A percentile compares a stretch with the other conserved stretches of the same genome.
Evolutionary conservation across 1,140 invertebrate species (phyloP).

Genomic region (Euura saliciscinereae): DNA sequence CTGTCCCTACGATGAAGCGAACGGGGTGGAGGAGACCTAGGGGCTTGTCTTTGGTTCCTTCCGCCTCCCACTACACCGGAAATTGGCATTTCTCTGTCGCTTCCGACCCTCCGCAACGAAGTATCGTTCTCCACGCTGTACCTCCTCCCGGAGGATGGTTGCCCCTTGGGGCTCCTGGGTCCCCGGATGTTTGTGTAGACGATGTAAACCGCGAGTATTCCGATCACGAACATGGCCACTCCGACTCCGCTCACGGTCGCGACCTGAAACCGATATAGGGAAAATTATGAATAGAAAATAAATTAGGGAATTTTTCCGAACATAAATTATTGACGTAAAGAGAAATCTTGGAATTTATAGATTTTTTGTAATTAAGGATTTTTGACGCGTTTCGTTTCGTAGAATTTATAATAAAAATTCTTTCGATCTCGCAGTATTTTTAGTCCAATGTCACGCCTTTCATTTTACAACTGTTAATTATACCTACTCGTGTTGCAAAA

Average conservation of each 20-base stretch:
- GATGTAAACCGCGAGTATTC: constrained; percentile 51
- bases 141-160: constrained; percentile 23
- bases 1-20: constrained; percentile 36
- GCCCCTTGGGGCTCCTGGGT: constrained; percentile 33
- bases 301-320: no score
- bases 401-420: no score
- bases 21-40: not conserved
- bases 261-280: no score
- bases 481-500: no score
- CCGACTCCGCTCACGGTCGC: constrained; percentile 51
- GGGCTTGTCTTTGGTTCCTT: constrained; percentile 13
- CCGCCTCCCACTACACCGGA: constrained; percentile 16
- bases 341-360: no score
- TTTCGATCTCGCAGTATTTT: no score
- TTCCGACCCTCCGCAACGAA: constrained; percentile 46
- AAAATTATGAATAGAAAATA: no score
- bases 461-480: no score
- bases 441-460: no score
- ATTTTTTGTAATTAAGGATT: no score
- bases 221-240: constrained; percentile 51
- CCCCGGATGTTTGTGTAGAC: constrained; percentile 50
- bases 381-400: no score
- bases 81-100: constrained; percentile 40
- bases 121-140: constrained; percentile 32
- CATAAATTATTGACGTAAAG: no score